Conservation (phyloP, 2,888 invertebrate species). For the Crioceris asparagi region DNA sequence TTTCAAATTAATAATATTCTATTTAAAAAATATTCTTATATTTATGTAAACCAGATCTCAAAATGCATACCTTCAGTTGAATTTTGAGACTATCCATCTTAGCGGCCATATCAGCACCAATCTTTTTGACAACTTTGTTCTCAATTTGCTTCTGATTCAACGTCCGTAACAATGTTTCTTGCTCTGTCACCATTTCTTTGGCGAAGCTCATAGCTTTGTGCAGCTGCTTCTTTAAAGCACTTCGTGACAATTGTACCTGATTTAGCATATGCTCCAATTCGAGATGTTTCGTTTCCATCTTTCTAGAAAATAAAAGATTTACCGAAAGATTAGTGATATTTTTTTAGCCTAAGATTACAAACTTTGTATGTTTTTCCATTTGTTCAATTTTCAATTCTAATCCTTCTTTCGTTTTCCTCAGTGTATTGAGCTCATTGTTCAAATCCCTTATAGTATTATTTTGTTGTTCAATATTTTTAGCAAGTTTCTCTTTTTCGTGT, state of each 20-base stretch:
- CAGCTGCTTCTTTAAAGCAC: constrained; percentile 42
- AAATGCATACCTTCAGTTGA: constrained; percentile 38
- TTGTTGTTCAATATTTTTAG: constrained; percentile 42
- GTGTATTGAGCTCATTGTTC: constrained; percentile 40
- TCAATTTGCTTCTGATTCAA: constrained; percentile 33
- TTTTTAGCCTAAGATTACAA: constrained; percentile 11
- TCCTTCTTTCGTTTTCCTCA: constrained; percentile 40
- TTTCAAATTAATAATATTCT: constrained; percentile 20
- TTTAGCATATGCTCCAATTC: constrained; percentile 38
- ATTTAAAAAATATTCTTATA: background rate
- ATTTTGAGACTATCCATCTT: constrained; percentile 41
- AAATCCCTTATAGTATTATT: constrained; percentile 38
- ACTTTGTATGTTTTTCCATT: constrained; percentile 43
- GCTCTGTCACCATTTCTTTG: constrained; percentile 42
- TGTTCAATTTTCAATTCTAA: constrained; percentile 43
- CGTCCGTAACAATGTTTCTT: constrained; percentile 39
- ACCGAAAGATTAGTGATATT: background rate
- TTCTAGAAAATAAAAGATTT: constrained; percentile 29
- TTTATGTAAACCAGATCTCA: background rate
- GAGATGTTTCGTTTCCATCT: constrained; percentile 38
- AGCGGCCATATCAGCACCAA: constrained; percentile 41
- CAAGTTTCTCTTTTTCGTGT: constrained; percentile 52
- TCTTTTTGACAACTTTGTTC: constrained; percentile 36
- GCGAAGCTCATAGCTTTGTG: constrained; percentile 44
- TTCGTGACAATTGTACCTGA: constrained; percentile 41